These are phyloP conservation scores for Myripristis jacobus DNA, from an alignment of 2,797 vertebrate genomes.

Conservation along the genomic window DNA sequence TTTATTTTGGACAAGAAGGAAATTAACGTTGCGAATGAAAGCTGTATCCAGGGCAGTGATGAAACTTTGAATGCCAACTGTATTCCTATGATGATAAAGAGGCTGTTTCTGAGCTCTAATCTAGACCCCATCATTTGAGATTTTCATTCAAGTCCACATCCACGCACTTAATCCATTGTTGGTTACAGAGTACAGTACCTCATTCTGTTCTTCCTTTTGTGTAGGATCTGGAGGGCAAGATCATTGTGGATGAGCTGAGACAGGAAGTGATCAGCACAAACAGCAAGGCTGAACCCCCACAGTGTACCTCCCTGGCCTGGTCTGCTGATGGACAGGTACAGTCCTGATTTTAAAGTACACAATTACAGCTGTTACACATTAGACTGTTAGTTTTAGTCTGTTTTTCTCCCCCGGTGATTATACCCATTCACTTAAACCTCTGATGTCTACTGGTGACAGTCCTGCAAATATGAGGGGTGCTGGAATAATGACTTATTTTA, in stretches of 20 bases:
- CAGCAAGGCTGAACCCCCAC: conserved; percentile 95
- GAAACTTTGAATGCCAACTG: conserved; percentile 80
- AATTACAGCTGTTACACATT: neutral
- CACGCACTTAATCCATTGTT: neutral
- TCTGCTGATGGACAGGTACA: conserved; percentile 97
- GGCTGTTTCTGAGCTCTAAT: conserved; percentile 87
- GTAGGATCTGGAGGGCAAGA: conserved; percentile 96
- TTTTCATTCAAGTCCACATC: neutral
- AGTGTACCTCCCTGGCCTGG: conserved; percentile 94
- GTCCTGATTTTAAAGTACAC: neutral
- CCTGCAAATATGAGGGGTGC: conserved; percentile 89
- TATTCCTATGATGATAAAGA: conserved; percentile 85
- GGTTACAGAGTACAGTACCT: neutral
- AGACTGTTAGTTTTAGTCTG: neutral
- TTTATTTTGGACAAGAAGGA: neutral
- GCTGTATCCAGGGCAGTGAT: conserved; percentile 69
- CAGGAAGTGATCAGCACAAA: conserved; percentile 98
- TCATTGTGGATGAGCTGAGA: conserved; percentile 96
- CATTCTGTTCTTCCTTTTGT: neutral
- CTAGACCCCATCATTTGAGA: neutral
- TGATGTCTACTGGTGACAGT: conserved; percentile 83
- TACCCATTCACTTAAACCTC: conserved; percentile 80
- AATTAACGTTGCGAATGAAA: neutral
- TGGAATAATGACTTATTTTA: neutral
- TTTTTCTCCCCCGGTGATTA: conserved; percentile 80